Percentiles rank a stretch among this genome's conserved stretches.
phyloP scores from a whole-genome alignment of 2,797 vertebrate genomes.

The Sebastes kiyomatsui region DNA sequence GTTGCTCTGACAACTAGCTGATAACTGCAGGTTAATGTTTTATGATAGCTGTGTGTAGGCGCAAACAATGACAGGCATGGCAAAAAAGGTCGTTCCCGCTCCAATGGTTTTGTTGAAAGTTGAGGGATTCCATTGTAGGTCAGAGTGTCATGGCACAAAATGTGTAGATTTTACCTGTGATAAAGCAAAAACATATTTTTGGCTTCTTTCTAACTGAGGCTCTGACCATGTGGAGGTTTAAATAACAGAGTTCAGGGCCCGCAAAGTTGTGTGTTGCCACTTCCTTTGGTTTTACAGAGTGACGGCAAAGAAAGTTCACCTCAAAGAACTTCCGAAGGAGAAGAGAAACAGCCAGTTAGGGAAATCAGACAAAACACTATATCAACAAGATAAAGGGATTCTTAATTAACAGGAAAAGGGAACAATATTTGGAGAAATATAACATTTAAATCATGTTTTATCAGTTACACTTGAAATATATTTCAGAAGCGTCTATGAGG shows the following conservation, averaged over 20 bases:
- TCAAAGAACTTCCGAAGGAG: not conserved
- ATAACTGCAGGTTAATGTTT: not conserved
- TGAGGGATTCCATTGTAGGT: constrained; percentile 11
- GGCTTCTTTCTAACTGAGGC: not conserved
- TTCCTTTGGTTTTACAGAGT: constrained; percentile 69
- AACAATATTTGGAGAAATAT: not conserved
- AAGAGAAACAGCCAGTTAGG: not conserved
- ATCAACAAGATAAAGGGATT: not conserved
- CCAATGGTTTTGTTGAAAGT: constrained; percentile 42
- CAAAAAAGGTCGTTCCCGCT: constrained; percentile 43
- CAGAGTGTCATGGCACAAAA: not conserved
- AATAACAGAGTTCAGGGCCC: not conserved
- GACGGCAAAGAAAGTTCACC: constrained; percentile 22
- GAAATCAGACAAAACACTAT: not conserved
- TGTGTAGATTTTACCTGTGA: constrained; percentile 1
- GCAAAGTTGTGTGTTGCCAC: constrained; percentile 40
- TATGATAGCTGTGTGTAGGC: not conserved
- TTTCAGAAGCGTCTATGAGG: not conserved
- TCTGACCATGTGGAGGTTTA: constrained; percentile 17
- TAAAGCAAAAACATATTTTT: not conserved
- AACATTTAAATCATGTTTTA: not conserved
- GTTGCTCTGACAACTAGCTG: not conserved
- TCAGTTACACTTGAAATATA: not conserved
- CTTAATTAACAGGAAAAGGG: not conserved
- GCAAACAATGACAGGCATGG: constrained; percentile 28